Evolutionary conservation across 2,888 invertebrate genomes (phyloP).

Genomic region (Aleiodes testaceus): DNA sequence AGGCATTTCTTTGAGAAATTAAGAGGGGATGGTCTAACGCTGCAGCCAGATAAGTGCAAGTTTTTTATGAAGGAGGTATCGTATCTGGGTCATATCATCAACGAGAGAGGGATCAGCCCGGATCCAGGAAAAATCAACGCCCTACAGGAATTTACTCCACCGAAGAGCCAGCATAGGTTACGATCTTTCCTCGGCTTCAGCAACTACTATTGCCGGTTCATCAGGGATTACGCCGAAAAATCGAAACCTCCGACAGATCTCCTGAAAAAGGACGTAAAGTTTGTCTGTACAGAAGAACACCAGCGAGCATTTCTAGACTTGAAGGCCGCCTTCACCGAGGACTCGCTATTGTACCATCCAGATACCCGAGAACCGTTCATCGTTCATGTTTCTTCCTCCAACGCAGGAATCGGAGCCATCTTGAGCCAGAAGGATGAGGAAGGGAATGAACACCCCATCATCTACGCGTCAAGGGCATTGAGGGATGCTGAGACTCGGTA

Average conservation of each 20-base stretch:
- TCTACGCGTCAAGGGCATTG: constrained; percentile 19
- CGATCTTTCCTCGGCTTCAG: constrained; percentile 52
- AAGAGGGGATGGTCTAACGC: too few relatives aligned
- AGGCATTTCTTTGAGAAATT: too few relatives aligned
- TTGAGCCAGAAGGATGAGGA: neutral
- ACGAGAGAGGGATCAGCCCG: constrained; percentile 51
- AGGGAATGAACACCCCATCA: constrained; percentile 15
- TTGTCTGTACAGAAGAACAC: constrained; percentile 44
- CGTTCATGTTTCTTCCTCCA: constrained; percentile 46
- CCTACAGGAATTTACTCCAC: constrained; percentile 13
- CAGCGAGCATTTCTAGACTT: constrained; percentile 46
- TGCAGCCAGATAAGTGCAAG: too few relatives aligned
- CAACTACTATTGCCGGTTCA: constrained; percentile 55
- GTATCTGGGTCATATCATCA: too few relatives aligned
- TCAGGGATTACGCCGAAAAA: constrained; percentile 50
- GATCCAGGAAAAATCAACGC: constrained; percentile 54
- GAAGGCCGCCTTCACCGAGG: constrained; percentile 37
- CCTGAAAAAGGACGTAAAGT: constrained; percentile 48
- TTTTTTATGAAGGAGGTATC: too few relatives aligned
- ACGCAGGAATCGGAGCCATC: constrained; percentile 1
- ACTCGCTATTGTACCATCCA: constrained; percentile 54
- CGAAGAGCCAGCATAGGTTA: constrained; percentile 27
- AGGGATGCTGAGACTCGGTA: constrained; percentile 29
- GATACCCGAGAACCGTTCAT: constrained; percentile 59
- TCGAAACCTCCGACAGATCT: constrained; percentile 52